Evolutionary conservation across 2,797 vertebrate genomes (phyloP).

Genomic region (Acanthurus leucopareius): DNA sequence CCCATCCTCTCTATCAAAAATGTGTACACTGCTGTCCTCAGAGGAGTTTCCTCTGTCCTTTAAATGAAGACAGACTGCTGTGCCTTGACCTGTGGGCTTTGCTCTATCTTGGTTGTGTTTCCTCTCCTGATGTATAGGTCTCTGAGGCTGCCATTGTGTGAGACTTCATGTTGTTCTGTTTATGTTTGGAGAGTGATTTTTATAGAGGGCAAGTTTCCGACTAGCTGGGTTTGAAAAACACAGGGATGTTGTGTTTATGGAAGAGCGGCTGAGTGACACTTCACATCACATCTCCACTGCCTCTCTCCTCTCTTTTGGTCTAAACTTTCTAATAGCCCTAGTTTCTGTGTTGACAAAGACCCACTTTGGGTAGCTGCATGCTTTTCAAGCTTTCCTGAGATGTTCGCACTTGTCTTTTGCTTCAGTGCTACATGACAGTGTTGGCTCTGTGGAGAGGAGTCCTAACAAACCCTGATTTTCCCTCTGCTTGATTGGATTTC

Average conservation of each 20-base stretch:
- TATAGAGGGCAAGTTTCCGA: slow-evolving; percentile 10
- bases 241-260: slow-evolving; percentile 24
- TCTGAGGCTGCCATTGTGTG: slow-evolving; percentile 22
- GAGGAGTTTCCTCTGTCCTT: slow-evolving; percentile 31
- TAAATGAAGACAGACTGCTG: slow-evolving; percentile 61
- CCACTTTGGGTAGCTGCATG: slow-evolving; percentile 14
- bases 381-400: slow-evolving; percentile 50
- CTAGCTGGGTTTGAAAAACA: slow-evolving; percentile 8
- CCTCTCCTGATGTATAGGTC: slow-evolving; percentile 28
- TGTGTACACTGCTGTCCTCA: slow-evolving; percentile 14
- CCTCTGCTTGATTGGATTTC: slow-evolving; percentile 5
- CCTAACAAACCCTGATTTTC: slow-evolving; percentile 26
- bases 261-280: slow-evolving; percentile 29
- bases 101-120: slow-evolving; percentile 34
- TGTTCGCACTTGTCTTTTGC: slow-evolving; percentile 47
- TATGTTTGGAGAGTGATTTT: slow-evolving; percentile 15
- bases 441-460: slow-evolving; percentile 17
- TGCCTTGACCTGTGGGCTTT: slow-evolving; percentile 36
- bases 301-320: neutral
- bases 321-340: slow-evolving; percentile 32
- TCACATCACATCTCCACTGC: slow-evolving; percentile 19
- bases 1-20: slow-evolving; percentile 30
- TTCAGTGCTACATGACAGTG: slow-evolving; percentile 31
- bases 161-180: neutral
- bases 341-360: slow-evolving; percentile 40